A percentile compares a stretch with the other conserved stretches of the same genome.
Evolutionary conservation across 2,113 vertebrate genomes (phyloP).

Genomic region (Balaeniceps rex): DNA sequence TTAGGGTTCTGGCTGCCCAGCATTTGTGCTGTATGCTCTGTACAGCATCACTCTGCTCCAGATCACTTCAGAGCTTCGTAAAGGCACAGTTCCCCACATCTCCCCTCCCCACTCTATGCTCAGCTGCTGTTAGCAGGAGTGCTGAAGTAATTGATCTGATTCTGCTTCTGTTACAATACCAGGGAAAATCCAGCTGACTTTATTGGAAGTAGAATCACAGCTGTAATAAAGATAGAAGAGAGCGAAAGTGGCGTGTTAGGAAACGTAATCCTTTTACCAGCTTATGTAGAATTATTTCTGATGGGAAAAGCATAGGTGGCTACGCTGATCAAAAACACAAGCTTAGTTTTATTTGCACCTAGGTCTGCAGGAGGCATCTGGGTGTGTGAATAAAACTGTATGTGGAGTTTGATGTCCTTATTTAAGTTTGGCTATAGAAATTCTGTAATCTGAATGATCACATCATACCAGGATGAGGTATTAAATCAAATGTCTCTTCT

Average conservation of each 20-base stretch:
- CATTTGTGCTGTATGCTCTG: not conserved
- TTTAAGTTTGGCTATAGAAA: not conserved
- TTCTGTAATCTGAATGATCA: not conserved
- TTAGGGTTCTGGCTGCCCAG: not conserved
- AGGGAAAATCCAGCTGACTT: not conserved
- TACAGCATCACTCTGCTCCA: not conserved
- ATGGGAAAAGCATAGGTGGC: not conserved
- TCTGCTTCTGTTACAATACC: not conserved
- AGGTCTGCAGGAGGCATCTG: not conserved
- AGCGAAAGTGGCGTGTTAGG: not conserved
- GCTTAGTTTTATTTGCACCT: not conserved
- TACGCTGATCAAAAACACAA: not conserved
- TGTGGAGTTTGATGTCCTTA: not conserved
- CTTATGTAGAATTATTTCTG: not conserved
- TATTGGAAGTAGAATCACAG: not conserved
- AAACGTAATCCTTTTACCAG: not conserved
- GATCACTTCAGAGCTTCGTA: not conserved
- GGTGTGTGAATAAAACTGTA: not conserved
- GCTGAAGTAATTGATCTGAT: not conserved
- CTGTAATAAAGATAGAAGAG: not conserved
- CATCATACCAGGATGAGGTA: not conserved
- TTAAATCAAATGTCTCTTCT: not conserved
- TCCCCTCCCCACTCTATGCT: not conserved
- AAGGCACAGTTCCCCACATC: not conserved
- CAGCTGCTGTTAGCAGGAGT: not conserved